A percentile compares a stretch with the other conserved stretches of the same genome.
Evolutionary conservation across 2,888 invertebrate species (phyloP).

Genomic region (Eupeodes latifasciatus): DNA sequence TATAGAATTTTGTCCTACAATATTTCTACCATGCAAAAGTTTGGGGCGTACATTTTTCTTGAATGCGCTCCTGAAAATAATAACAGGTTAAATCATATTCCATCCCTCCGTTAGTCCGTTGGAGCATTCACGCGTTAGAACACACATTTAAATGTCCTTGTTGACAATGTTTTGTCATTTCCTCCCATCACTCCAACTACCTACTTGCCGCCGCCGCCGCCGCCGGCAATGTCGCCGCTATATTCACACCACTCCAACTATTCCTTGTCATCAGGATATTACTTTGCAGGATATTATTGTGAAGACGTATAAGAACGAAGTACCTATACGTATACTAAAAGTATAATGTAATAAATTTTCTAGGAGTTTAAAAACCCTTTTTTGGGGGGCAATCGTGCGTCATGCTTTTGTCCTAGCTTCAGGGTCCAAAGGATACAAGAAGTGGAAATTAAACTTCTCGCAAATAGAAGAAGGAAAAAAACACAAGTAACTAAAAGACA

Average conservation of each 20-base stretch:
- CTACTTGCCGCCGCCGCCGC: neutral
- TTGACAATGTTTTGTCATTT: slow-evolving; percentile 74
- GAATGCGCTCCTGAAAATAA: slow-evolving; percentile 5
- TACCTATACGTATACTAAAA: slow-evolving; percentile 48
- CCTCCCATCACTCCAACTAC: slow-evolving; percentile 16
- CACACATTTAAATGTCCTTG: slow-evolving; percentile 70
- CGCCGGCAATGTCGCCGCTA: neutral
- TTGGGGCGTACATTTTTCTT: no score
- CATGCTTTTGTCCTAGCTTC: slow-evolving; percentile 39
- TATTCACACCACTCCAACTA: slow-evolving; percentile 44
- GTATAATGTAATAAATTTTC: slow-evolving; percentile 70
- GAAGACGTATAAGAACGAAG: no score
- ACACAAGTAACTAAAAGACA: slow-evolving; percentile 27
- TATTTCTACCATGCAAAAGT: no score
- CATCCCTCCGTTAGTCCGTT: neutral
- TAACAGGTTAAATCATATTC: slow-evolving; percentile 10
- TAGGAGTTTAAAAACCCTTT: slow-evolving; percentile 63
- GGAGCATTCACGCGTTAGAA: slow-evolving; percentile 37
- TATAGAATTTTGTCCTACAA: no score
- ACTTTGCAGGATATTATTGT: slow-evolving; percentile 44
- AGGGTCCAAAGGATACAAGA: slow-evolving; percentile 23
- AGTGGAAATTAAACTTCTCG: slow-evolving; percentile 63
- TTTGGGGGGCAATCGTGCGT: slow-evolving; percentile 68
- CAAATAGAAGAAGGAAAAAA: neutral
- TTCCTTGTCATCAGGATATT: slow-evolving; percentile 70